Conservation (phyloP, 2,888 invertebrate species). For the Meteorus cinctellus region DNA sequence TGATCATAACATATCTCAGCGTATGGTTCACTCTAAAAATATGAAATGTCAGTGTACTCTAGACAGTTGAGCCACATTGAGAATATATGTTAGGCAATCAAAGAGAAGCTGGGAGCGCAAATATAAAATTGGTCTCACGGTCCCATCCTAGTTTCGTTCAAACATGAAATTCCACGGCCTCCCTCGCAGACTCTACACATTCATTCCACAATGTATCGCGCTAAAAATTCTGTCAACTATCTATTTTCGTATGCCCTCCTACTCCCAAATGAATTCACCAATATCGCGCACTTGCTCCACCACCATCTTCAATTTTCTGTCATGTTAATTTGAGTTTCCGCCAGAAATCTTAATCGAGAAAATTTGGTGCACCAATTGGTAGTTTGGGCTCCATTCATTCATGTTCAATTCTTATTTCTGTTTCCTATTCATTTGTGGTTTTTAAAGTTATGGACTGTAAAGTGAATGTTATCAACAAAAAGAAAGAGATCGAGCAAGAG, state of each 20-base stretch:
- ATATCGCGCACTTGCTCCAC: conserved; percentile 39
- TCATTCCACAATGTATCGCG: conserved; percentile 21
- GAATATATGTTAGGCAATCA: conserved; percentile 1
- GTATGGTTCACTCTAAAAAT: conserved; percentile 48
- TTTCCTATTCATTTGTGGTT: not conserved
- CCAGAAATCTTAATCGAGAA: conserved; percentile 44
- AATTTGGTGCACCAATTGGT: conserved; percentile 39
- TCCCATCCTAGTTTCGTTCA: conserved; percentile 49
- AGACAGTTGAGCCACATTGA: not conserved
- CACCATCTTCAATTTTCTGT: not conserved
- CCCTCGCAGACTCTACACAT: conserved; percentile 43
- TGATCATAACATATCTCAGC: conserved; percentile 10
- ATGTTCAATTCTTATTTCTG: conserved; percentile 15
- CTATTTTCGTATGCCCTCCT: conserved; percentile 53
- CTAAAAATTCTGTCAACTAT: conserved; percentile 43
- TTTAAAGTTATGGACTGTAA: conserved; percentile 39
- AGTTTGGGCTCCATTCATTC: conserved; percentile 38
- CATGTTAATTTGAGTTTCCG: conserved; percentile 39
- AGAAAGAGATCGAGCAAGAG: not conserved
- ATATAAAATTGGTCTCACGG: conserved; percentile 48
- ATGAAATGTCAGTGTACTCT: conserved; percentile 49
- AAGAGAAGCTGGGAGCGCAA: conserved; percentile 37
- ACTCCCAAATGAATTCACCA: conserved; percentile 13
- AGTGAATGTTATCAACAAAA: conserved; percentile 27
- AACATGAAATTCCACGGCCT: conserved; percentile 43